Evolutionary conservation across 2,113 vertebrate species (phyloP), one percentile per base, ranked within the genome.

Genomic region (Crotophaga sulcirostris): DNA sequence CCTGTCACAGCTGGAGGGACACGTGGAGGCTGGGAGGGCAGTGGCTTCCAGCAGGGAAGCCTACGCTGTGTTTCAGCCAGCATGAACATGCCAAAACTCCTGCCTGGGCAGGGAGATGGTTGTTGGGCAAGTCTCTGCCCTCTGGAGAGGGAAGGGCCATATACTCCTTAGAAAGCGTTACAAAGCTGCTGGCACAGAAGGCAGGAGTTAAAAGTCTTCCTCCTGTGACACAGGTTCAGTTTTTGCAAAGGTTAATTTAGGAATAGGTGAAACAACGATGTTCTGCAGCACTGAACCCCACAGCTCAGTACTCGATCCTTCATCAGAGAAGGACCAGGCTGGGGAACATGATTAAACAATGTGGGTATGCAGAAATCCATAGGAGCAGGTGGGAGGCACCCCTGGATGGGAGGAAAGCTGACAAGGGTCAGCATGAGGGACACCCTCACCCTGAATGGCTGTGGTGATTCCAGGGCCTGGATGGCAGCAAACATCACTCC

Each of bases 231-330:
- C 2, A 15, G 12, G 25, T 36, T 56, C 31, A 40, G 10, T 40
- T 78, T 56, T 56, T 62, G 42, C 54, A 40, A 68, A 36, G 7
- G 17, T 7, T 74, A 20, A 73, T n/a, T 36, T 63, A 26, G 36
- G 40, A 75, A 69, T 17, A 47, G 47, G 19, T 21, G 20, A 21
- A 17, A 47, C 36, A 59, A 28, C 49, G 42, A 1, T 7, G 7
- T 24, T 31, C 3, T 2, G 38, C 1, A 1, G 29, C 0, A 1
- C 62, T 47, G 49, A 82, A 45, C n/a, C 10, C 42, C 31, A n/a
- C 12, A 14, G 33, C 33, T 16, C 42, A 19, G 29, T 26, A 31
- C 11, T 42, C 2, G 8, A 13, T 42, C 25, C 13, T 84, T 26
- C 47, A 58, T 29, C 58, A 89, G 75, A 51, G 15, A 13, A 62